Conservation (phyloP, 1,140 invertebrate species). For the Euwallacea similis region DNA sequence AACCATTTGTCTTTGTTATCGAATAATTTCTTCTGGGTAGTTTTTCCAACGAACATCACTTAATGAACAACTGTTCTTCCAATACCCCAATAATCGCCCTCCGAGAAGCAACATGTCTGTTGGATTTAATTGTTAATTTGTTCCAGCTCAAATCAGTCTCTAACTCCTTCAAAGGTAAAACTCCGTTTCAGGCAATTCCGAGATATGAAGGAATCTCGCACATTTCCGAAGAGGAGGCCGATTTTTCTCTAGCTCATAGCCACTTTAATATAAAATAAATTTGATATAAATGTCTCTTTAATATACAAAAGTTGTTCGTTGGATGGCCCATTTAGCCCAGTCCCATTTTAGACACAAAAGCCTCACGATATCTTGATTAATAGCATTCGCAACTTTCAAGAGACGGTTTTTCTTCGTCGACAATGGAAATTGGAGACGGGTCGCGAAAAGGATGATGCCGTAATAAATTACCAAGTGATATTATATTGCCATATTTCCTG, state of each 20-base stretch:
- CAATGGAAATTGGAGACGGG: constrained; percentile 20
- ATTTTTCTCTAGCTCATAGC: background rate
- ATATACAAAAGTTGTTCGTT: constrained; percentile 13
- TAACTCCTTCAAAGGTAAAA: background rate
- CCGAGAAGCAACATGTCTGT: background rate
- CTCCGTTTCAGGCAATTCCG: background rate
- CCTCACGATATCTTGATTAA: constrained; percentile 23
- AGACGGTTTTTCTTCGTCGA: constrained; percentile 7
- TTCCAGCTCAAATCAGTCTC: background rate
- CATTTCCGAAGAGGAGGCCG: background rate
- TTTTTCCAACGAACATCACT: background rate
- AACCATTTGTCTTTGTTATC: constrained; percentile 12
- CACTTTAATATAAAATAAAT: background rate
- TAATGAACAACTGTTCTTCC: background rate
- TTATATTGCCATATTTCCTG: constrained; percentile 13
- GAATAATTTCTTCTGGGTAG: background rate
- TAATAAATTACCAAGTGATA: constrained; percentile 7
- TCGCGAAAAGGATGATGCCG: constrained; percentile 14
- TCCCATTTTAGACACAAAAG: constrained; percentile 13
- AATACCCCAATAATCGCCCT: background rate
- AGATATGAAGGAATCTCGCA: background rate
- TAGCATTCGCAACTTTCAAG: constrained; percentile 8
- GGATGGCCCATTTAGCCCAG: constrained; percentile 10
- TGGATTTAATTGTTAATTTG: background rate
- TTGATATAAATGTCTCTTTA: constrained; percentile 12